phyloP scores from a whole-genome alignment of 1,140 invertebrate genomes.

The Euschistus heros region DNA sequence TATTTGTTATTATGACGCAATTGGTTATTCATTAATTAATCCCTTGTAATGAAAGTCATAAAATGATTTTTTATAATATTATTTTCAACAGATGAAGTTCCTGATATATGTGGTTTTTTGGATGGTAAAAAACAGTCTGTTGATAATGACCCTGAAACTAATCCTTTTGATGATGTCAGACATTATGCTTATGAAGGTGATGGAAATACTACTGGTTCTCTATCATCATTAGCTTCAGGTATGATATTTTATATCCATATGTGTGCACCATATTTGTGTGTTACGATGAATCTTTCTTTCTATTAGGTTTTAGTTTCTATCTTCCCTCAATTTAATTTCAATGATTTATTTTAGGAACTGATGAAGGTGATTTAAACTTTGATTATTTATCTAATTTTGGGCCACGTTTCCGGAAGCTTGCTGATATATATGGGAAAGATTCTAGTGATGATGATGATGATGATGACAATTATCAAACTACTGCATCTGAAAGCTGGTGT shows the following conservation, averaged over 20 bases:
- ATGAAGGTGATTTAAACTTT: conserved; percentile 91
- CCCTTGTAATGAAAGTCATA: not conserved
- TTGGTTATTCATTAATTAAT: too few species aligned
- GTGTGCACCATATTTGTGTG: not conserved
- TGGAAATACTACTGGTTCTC: conserved; percentile 81
- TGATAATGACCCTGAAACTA: conserved; percentile 79
- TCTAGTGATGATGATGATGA: conserved; percentile 72
- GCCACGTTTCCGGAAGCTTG: conserved; percentile 88
- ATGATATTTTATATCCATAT: conserved; percentile 33
- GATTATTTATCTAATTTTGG: conserved; percentile 95
- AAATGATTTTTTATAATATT: not conserved
- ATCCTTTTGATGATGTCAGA: conserved; percentile 86
- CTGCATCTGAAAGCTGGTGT: conserved; percentile 60
- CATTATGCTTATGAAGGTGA: conserved; percentile 96
- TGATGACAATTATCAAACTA: conserved; percentile 53
- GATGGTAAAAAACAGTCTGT: conserved; percentile 78
- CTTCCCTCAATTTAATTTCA: too few species aligned
- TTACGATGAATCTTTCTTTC: conserved; percentile 13
- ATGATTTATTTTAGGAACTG: conserved; percentile 50
- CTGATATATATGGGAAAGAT: conserved; percentile 93
- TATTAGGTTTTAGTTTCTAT: not conserved
- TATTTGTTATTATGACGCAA: too few species aligned
- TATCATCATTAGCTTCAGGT: conserved; percentile 87
- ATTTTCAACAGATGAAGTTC: conserved; percentile 42
- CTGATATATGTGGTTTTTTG: conserved; percentile 84